Conservation (phyloP, 2,113 vertebrate genomes). For the Herpetotheres cachinnans region DNA sequence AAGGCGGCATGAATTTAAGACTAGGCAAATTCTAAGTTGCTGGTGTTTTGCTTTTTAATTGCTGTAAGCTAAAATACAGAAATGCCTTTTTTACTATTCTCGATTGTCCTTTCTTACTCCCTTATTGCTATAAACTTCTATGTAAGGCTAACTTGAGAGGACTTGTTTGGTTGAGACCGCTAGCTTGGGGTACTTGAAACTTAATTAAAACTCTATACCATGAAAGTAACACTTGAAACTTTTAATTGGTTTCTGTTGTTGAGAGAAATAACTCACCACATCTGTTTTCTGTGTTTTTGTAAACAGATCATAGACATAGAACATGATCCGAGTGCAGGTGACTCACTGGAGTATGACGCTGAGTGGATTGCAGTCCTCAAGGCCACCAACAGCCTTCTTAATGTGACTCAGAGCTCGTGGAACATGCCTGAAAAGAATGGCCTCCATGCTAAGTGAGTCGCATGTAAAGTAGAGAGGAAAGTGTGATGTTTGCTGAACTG, state of each 20-base stretch:
- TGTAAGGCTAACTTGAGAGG: not conserved
- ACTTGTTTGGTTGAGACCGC: not conserved
- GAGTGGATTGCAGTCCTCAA: conserved; percentile 95
- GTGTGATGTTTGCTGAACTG: not conserved
- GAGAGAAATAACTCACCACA: not conserved
- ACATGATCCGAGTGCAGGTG: conserved; percentile 84
- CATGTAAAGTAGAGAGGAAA: not conserved
- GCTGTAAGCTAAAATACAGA: not conserved
- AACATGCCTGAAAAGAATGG: conserved; percentile 92
- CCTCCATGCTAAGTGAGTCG: conserved; percentile 81
- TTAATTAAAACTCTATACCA: not conserved
- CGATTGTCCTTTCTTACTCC: not conserved
- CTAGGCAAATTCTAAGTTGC: not conserved
- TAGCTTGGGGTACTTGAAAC: not conserved
- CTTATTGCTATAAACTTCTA: not conserved
- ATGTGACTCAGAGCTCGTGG: conserved; percentile 79
- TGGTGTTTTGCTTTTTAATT: not conserved
- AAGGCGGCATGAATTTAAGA: not conserved
- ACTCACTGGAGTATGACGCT: conserved; percentile 87
- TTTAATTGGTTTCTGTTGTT: not conserved
- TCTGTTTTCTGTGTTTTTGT: not conserved
- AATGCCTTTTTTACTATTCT: not conserved
- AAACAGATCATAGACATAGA: conserved; percentile 85
- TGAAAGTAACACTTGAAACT: not conserved
- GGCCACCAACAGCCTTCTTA: conserved; percentile 84